Evolutionary conservation across 2,113 vertebrate species (phyloP), one percentile per base, ranked within the genome.

Genomic region (Taurulus bubalis): DNA sequence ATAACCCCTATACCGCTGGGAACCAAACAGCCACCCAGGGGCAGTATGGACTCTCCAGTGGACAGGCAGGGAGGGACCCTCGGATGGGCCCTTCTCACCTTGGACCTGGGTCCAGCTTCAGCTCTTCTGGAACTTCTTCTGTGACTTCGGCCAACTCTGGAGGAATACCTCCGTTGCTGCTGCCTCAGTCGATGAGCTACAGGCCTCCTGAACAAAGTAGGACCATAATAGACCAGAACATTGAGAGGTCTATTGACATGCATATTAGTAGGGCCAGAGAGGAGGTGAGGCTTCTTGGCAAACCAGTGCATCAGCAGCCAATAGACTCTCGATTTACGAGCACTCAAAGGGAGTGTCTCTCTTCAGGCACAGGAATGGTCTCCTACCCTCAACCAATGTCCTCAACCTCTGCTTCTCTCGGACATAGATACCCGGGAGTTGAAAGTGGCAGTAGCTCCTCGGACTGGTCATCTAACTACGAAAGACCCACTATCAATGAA

Each of bases 1-100:
- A 96, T 84, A 96, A 96, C 93, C 96, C 96, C 40, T 95, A 96
- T 94, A 95, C 94, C 60, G 90, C 95, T 83, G 94, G 94, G 20
- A 81, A 70, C 26, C 96, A 92, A 85, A 95, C 94, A 87, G 93
- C 96, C 2, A 78, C 58, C 42, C 86, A 88, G 58, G 81, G 79
- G 8, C 75, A 42, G 18, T 87, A 82, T 82, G 85, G 87, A 55
- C 38, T 26, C 9, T 3, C 85, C 91, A 84, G 93, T 93, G 79
- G 91, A 92, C 71, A 94, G 88, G 42, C 94, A 94, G 75, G 93
- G 66, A 85, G 94, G 74, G 96, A 97, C 85, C 80, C 81, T 56
- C 62, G 89, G 69, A 94, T 87, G 34, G 74, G 16, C 34, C 1
- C 90, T 59, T 84, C 95, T 26, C 77, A 76, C 2, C 82, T 91